These are phyloP conservation scores for Zygothrica quintamaculata DNA, from an alignment of 2,888 invertebrate species.

Conservation along the genomic window DNA sequence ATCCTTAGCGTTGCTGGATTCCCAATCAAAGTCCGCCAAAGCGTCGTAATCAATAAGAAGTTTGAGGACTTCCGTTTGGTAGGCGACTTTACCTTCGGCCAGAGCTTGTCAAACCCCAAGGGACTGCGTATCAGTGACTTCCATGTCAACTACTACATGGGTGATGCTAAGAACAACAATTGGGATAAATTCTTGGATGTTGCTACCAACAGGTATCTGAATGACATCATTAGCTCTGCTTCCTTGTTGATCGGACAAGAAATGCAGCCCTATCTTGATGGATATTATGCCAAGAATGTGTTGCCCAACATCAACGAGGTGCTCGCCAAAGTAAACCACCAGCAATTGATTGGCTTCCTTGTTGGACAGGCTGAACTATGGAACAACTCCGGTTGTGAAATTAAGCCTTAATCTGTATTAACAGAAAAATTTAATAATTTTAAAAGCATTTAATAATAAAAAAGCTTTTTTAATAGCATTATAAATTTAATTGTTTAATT, in stretches of 20 bases:
- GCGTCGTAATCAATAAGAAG: conserved; percentile 55
- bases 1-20: conserved; percentile 43
- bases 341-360: conserved; percentile 21
- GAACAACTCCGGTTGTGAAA: conserved; percentile 33
- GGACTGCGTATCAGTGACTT: conserved; percentile 63
- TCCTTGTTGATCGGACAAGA: conserved; percentile 53
- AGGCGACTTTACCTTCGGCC: conserved; percentile 51
- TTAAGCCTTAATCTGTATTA: too few relatives aligned
- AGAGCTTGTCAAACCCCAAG: conserved; percentile 34
- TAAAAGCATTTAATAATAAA: background rate
- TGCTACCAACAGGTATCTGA: conserved; percentile 67
- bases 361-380: conserved; percentile 36
- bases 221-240: conserved; percentile 47
- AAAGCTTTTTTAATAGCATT: too few relatives aligned
- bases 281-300: conserved; percentile 12
- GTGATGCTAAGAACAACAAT: conserved; percentile 44
- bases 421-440: conserved; percentile 5
- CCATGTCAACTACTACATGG: conserved; percentile 57
- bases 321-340: conserved; percentile 39
- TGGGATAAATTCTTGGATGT: conserved; percentile 67
- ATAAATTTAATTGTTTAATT: too few relatives aligned
- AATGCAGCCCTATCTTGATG: conserved; percentile 46
- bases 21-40: conserved; percentile 38
- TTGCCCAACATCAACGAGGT: conserved; percentile 47
- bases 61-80: conserved; percentile 59